These are phyloP conservation scores for Xestobium rufovillosum DNA, from an alignment of 2,888 invertebrate genomes.

Conservation along the genomic window DNA sequence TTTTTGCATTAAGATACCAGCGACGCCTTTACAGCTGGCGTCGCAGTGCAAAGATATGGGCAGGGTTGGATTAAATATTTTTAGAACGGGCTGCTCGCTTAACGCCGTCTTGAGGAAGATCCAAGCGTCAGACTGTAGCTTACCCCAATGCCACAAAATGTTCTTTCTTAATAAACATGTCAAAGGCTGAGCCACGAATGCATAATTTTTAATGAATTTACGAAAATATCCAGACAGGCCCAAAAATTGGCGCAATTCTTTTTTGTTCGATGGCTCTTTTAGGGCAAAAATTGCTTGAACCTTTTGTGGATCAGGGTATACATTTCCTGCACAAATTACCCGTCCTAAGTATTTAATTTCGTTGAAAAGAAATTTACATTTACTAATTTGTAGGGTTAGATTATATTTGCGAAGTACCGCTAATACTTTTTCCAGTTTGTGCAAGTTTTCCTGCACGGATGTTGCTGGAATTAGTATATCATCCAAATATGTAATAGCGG, in stretches of 20 bases:
- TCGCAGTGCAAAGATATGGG: not conserved
- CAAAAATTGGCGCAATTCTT: slow-evolving; percentile 1
- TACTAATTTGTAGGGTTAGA: not conserved
- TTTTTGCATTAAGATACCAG: not conserved
- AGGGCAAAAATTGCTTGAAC: not conserved
- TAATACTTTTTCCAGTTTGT: not conserved
- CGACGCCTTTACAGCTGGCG: not conserved
- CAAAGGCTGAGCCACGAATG: not conserved
- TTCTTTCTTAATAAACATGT: slow-evolving; percentile 1
- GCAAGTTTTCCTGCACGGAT: not conserved
- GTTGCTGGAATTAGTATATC: not conserved
- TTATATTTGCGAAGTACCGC: not conserved
- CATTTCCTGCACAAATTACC: not conserved
- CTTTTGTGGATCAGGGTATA: not conserved
- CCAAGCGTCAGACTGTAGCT: not conserved
- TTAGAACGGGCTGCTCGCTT: not conserved
- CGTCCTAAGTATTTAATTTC: not conserved
- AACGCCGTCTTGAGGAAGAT: not conserved
- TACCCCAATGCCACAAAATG: not conserved
- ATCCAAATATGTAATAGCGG: not conserved
- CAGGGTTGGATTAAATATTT: not conserved
- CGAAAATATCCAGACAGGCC: slow-evolving; percentile 1
- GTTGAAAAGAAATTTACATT: not conserved
- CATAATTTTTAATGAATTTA: slow-evolving; percentile 1
- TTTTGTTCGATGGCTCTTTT: not conserved